Evolutionary conservation across 1,140 invertebrate genomes (phyloP), one percentile per base, ranked within the genome.

Genomic region (Drosophila sp.): DNA sequence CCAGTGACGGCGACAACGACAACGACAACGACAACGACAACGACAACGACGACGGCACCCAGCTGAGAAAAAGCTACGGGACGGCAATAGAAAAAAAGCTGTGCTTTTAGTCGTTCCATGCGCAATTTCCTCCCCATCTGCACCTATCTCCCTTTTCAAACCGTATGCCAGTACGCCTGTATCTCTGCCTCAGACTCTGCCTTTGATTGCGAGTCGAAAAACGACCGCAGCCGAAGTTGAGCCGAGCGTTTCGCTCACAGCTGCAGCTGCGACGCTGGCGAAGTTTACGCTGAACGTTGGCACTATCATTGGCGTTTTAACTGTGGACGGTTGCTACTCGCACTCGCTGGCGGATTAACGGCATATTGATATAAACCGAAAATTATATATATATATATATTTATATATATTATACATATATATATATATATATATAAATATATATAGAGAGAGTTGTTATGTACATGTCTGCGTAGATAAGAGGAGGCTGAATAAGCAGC

Each of bases 301-400:
- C 82, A 91, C 90, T 86, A 86, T 89, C 90, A 91, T 91, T 91
- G 89, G 90, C 90, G 89, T 91, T 91, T 91, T 84, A 91, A 91
- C 90, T 89, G 89, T 91, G 90, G 84, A 91, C 91, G 90, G 87
- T 90, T 90, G 87, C 87, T 90, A 82, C 71, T 90, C 82, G 82
- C 76, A 89, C 51, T 87, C 82, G 84, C 76, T 84, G 80, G 79
- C 79, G 83, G 84, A 89, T 87, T 87, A 87, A 80, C 82, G 82
- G 82, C 79, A 89, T 48, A 79, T 66, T 86, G 51, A 78, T 66
- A 80, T 59, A 76, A 45, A 86, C 43, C 50, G 34, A 76, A 48
- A 56, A 61, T 65, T 56, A 72, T 73, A 63, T 41, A 48, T 57
- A 66, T 70, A 70, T 53, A 38, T 65, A 69, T 75, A 65, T 59